These are phyloP conservation scores for Tricholauxania praeusta DNA, from an alignment of 2,888 invertebrate genomes.

Conservation along the genomic window DNA sequence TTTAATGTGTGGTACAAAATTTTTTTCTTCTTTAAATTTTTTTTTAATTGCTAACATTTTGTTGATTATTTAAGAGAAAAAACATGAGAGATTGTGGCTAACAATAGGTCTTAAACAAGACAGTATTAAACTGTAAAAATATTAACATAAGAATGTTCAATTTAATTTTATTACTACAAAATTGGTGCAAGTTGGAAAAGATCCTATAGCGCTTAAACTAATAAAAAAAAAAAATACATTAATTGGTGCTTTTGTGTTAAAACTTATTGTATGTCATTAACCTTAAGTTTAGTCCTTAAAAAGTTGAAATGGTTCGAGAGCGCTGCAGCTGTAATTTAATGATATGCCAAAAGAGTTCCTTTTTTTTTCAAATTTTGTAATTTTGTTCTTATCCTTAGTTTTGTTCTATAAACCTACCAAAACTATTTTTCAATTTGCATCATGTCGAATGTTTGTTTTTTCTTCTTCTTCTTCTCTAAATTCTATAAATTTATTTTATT, in stretches of 20 bases:
- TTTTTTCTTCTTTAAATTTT: slow-evolving; percentile 30
- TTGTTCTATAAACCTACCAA: slow-evolving; percentile 1
- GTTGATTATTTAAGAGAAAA: background rate
- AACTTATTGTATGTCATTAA: slow-evolving; percentile 8
- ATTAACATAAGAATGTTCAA: too few species aligned
- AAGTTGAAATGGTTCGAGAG: slow-evolving; percentile 55
- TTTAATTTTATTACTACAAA: too few species aligned
- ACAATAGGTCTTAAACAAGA: too few species aligned
- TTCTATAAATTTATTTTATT: slow-evolving; percentile 4
- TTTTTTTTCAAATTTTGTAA: too few species aligned
- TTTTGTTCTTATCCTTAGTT: too few species aligned
- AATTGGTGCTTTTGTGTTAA: background rate
- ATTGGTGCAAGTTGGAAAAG: too few species aligned
- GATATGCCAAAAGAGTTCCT: too few species aligned
- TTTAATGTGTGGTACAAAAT: slow-evolving; percentile 46
- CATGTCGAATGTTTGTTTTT: slow-evolving; percentile 19
- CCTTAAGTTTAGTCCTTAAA: background rate
- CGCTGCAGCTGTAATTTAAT: slow-evolving; percentile 53
- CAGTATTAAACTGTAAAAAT: too few species aligned
- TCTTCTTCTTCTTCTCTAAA: slow-evolving; percentile 21
- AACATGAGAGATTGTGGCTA: too few species aligned
- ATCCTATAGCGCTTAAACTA: too few species aligned
- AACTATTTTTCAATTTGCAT: slow-evolving; percentile 16
- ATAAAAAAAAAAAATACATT: too few species aligned
- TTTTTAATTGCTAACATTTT: background rate